These are phyloP conservation scores for Sebastes umbrosus DNA, from an alignment of 2,797 vertebrate genomes.

Conservation along the genomic window DNA sequence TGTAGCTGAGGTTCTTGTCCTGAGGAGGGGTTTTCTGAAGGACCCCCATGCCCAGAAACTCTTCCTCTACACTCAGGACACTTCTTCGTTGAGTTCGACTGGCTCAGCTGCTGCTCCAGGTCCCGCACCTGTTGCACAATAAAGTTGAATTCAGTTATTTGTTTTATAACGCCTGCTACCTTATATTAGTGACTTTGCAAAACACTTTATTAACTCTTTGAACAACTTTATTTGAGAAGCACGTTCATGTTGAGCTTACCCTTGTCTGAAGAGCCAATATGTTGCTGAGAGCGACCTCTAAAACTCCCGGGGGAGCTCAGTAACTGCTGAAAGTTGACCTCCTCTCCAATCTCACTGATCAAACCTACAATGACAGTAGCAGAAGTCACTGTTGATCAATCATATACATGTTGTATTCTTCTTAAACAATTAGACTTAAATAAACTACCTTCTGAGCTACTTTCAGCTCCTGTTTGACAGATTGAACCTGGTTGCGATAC, in stretches of 20 bases:
- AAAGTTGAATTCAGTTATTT: too few species aligned
- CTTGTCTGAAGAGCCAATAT: slow-evolving; percentile 89
- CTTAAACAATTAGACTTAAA: neutral
- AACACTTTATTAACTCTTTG: neutral
- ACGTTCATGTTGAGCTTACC: slow-evolving; percentile 72
- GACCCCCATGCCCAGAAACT: too few species aligned
- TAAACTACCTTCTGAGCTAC: slow-evolving; percentile 89
- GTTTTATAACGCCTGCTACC: too few species aligned
- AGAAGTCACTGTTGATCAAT: neutral
- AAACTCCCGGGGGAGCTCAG: slow-evolving; percentile 85
- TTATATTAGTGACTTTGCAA: too few species aligned
- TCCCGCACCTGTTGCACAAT: too few species aligned
- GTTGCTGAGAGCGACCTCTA: slow-evolving; percentile 93
- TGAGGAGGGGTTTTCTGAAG: too few species aligned
- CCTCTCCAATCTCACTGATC: slow-evolving; percentile 90
- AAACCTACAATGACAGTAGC: slow-evolving; percentile 79
- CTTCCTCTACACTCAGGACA: too few species aligned
- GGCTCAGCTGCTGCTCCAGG: too few species aligned
- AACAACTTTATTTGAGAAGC: neutral
- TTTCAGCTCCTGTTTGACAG: slow-evolving; percentile 89
- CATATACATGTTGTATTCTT: neutral
- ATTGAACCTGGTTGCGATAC: slow-evolving; percentile 92
- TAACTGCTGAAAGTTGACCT: slow-evolving; percentile 87
- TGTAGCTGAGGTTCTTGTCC: too few species aligned
- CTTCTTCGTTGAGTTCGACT: too few species aligned